Conservation (phyloP, 2,888 invertebrate genomes). For the Carcina quercana region DNA sequence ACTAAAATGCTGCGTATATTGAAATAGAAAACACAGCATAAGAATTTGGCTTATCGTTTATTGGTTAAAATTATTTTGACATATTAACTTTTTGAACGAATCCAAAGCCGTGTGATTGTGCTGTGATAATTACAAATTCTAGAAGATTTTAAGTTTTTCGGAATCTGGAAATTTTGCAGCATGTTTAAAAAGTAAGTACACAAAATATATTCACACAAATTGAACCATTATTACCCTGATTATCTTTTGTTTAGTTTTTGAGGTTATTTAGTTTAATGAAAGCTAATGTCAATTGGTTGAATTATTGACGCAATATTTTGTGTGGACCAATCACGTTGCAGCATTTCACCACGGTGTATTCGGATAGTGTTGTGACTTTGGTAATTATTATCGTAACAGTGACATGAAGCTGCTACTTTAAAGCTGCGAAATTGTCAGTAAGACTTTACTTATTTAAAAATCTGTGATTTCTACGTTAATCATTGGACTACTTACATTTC, state of each 20-base stretch:
- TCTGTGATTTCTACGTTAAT: too few species aligned
- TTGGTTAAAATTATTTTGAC: too few species aligned
- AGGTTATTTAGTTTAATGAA: conserved; percentile 35
- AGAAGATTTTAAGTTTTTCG: conserved; percentile 6
- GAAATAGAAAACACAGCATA: too few species aligned
- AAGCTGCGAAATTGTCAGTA: too few species aligned
- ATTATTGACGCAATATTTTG: conserved; percentile 29
- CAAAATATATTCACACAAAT: not conserved
- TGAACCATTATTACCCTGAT: not conserved
- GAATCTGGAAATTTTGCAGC: conserved; percentile 18
- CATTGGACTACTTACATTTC: too few species aligned
- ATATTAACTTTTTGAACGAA: too few species aligned
- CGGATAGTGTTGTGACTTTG: conserved; percentile 1
- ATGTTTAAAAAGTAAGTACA: conserved; percentile 71
- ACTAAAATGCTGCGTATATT: too few species aligned
- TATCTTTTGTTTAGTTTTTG: conserved; percentile 8
- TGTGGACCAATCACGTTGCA: conserved; percentile 34
- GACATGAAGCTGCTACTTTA: not conserved
- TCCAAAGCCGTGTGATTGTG: too few species aligned
- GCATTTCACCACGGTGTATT: conserved; percentile 13
- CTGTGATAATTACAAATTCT: conserved; percentile 7
- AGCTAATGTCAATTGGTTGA: conserved; percentile 24
- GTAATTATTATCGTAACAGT: not conserved
- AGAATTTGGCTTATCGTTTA: too few species aligned
- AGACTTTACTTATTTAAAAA: too few species aligned